A percentile compares a stretch with the other conserved stretches of the same genome.
Evolutionary conservation across 2,797 vertebrate genomes (phyloP).

Genomic region (Pangasius sanitwongsei): DNA sequence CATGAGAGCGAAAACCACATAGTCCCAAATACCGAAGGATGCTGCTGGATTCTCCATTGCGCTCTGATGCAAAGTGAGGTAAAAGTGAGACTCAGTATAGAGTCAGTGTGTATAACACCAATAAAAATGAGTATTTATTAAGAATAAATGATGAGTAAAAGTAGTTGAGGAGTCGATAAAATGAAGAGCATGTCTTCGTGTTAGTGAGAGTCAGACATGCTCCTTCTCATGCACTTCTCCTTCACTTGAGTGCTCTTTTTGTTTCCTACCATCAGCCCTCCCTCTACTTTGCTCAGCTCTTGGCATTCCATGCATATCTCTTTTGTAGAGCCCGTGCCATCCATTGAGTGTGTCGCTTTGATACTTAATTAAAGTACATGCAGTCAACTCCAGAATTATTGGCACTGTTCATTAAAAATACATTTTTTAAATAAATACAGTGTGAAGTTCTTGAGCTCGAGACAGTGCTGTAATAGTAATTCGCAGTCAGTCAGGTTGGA

Average conservation of each 20-base stretch:
- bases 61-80: neutral
- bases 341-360: neutral
- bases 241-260: conserved; percentile 57
- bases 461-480: neutral
- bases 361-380: neutral
- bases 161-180: neutral
- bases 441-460: neutral
- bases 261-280: conserved; percentile 44
- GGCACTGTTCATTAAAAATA: neutral
- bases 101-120: neutral
- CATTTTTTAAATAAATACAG: neutral
- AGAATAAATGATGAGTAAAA: neutral
- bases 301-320: conserved; percentile 32
- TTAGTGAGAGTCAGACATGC: conserved; percentile 38
- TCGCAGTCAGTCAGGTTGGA: neutral
- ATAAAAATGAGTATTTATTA: neutral
- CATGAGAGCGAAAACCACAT: conserved; percentile 87
- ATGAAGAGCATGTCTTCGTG: conserved; percentile 31
- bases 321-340: neutral
- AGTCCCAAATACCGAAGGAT: conserved; percentile 83
- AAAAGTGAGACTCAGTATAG: neutral
- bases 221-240: conserved; percentile 17
- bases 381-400: neutral
- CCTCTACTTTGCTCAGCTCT: conserved; percentile 6
- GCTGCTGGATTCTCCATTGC: conserved; percentile 61